A percentile compares a stretch with the other conserved stretches of the same genome.
Conservation (phyloP, 1,140 invertebrate species). For the Brevipalpus yothersi region DNA sequence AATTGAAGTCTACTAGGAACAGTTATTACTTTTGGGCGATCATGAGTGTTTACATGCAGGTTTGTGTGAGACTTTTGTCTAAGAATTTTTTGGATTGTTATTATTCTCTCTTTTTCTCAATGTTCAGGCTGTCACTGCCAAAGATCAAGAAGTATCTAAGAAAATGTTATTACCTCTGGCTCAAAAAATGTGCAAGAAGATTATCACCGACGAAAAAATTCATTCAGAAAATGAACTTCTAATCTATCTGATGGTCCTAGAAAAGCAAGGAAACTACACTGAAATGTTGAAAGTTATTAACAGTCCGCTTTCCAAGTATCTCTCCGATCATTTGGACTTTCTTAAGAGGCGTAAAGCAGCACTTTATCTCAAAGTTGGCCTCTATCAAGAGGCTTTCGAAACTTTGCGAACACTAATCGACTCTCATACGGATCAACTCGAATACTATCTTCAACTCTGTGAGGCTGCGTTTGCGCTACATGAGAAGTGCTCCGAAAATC, state of each 20-base stretch:
- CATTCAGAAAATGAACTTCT: conserved; percentile 79
- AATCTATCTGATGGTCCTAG: conserved; percentile 68
- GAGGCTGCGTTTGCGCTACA: neutral
- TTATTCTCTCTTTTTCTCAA: neutral
- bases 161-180: conserved; percentile 51
- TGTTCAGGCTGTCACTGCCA: conserved; percentile 2
- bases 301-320: conserved; percentile 32
- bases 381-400: conserved; percentile 38
- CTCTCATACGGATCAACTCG: conserved; percentile 8
- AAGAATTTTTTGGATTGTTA: neutral
- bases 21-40: conserved; percentile 95
- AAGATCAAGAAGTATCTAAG: conserved; percentile 18
- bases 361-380: conserved; percentile 40
- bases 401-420: conserved; percentile 29
- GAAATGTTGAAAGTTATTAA: conserved; percentile 53
- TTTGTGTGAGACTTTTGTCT: conserved; percentile 3
- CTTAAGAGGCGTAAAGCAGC: conserved; percentile 38
- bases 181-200: conserved; percentile 52
- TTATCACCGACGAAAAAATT: conserved; percentile 61
- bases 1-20: conserved; percentile 57
- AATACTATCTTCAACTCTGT: conserved; percentile 8
- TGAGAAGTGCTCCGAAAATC: neutral
- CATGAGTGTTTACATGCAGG: conserved; percentile 83
- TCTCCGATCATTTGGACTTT: conserved; percentile 17
- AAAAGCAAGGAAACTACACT: conserved; percentile 50